phyloP scores from a whole-genome alignment of 2,113 vertebrate genomes.

The Otolemur garnettii region DNA sequence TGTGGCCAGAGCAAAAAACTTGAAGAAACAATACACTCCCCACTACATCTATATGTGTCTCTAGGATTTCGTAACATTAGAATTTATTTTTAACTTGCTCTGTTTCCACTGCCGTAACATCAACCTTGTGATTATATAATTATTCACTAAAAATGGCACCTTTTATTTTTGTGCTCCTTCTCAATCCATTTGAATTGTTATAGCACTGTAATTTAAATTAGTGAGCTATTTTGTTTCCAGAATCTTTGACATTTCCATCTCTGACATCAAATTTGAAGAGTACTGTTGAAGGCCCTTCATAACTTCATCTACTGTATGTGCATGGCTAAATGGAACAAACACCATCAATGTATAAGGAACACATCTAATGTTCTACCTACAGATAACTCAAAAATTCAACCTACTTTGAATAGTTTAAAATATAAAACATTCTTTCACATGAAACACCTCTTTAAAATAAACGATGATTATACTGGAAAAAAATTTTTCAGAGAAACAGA shows the following conservation, averaged over 20 bases:
- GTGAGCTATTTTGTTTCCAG: not conserved
- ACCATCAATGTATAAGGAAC: not conserved
- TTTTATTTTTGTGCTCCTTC: not conserved
- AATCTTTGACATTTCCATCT: conserved; percentile 20
- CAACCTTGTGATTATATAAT: not conserved
- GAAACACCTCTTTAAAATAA: conserved; percentile 25
- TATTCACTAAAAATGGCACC: not conserved
- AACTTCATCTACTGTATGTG: not conserved
- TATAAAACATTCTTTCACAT: conserved; percentile 43
- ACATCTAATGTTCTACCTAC: not conserved
- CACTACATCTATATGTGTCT: not conserved
- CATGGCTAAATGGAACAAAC: not conserved
- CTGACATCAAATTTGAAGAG: not conserved
- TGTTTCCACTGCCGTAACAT: not conserved
- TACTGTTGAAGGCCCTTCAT: not conserved
- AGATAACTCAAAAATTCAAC: not conserved
- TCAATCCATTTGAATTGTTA: not conserved
- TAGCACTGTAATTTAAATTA: not conserved
- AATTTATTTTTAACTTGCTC: not conserved
- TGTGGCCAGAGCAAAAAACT: not conserved
- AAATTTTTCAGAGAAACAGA: not conserved
- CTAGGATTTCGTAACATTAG: not conserved
- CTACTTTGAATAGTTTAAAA: not conserved
- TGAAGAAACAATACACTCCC: not conserved
- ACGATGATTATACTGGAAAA: not conserved